Percentiles rank a stretch among this genome's conserved stretches.
Evolutionary conservation across 2,113 vertebrate species (phyloP).

Genomic region (Phaethornis superciliosus): DNA sequence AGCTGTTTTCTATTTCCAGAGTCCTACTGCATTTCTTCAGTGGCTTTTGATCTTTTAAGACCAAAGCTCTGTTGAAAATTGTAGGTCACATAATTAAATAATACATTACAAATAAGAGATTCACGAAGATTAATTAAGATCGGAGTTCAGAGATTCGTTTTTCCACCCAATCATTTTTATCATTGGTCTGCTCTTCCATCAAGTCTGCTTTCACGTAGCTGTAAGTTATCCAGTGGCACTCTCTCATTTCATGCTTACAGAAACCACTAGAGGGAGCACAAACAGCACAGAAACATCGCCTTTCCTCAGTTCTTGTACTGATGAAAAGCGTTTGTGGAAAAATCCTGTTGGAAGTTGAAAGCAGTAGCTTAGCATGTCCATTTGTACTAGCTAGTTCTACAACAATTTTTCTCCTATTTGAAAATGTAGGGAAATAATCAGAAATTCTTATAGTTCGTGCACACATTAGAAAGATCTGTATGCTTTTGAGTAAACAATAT

Average conservation of each 20-base stretch:
- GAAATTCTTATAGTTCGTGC: neutral
- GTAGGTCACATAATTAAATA: neutral
- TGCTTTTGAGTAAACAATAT: neutral
- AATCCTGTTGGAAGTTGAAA: neutral
- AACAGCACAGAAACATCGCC: neutral
- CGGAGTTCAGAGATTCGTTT: neutral
- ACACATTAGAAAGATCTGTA: neutral
- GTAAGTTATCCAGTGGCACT: accelerated
- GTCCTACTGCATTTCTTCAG: neutral
- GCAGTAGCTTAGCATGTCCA: neutral
- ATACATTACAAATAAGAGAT: neutral
- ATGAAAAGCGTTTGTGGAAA: neutral
- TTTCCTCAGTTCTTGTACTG: neutral
- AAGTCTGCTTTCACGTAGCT: accelerated
- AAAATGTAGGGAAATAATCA: neutral
- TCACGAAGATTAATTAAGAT: neutral
- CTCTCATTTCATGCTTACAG: neutral
- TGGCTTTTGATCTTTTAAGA: neutral
- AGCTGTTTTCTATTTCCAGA: neutral
- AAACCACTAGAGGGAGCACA: conserved; percentile 25
- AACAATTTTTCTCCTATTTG: neutral
- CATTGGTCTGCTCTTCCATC: neutral
- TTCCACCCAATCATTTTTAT: neutral
- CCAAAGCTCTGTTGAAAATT: neutral
- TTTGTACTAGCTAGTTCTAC: neutral